Conservation (phyloP, 1,140 invertebrate genomes). For the Eufriesea mexicana region DNA sequence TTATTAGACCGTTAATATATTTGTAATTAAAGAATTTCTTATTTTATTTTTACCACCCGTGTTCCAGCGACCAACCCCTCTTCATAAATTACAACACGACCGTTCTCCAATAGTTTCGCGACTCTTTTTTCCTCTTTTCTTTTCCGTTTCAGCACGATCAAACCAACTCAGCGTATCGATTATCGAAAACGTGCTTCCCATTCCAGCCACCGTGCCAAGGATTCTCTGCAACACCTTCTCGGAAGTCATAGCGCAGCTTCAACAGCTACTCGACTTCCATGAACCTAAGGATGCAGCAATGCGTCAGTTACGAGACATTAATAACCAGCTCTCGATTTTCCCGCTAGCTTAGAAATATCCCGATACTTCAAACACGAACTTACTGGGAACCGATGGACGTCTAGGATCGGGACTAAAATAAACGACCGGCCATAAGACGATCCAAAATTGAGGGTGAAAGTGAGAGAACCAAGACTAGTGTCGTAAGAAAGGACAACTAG, state of each 20-base stretch:
- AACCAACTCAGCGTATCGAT: constrained; percentile 16
- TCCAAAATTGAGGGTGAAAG: no score
- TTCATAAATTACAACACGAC: not conserved
- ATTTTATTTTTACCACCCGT: not conserved
- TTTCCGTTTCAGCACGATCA: no score
- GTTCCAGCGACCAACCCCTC: not conserved
- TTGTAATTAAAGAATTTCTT: not conserved
- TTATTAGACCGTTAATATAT: no score
- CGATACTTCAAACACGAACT: not conserved
- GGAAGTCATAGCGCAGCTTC: not conserved
- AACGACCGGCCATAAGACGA: no score
- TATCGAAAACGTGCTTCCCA: not conserved
- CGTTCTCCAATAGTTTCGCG: not conserved
- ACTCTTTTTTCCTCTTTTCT: not conserved
- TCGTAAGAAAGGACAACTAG: no score
- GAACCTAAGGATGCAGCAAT: not conserved
- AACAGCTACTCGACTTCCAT: constrained; percentile 1
- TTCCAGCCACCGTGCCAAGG: not conserved
- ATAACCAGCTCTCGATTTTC: not conserved
- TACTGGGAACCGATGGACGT: not conserved
- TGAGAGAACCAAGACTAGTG: no score
- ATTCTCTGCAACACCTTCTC: constrained; percentile 1
- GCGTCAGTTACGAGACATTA: not conserved
- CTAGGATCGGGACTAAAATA: no score
- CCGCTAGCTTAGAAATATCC: not conserved